Conservation (phyloP, 2,888 invertebrate genomes). For the Drosophila tanythrix region DNA sequence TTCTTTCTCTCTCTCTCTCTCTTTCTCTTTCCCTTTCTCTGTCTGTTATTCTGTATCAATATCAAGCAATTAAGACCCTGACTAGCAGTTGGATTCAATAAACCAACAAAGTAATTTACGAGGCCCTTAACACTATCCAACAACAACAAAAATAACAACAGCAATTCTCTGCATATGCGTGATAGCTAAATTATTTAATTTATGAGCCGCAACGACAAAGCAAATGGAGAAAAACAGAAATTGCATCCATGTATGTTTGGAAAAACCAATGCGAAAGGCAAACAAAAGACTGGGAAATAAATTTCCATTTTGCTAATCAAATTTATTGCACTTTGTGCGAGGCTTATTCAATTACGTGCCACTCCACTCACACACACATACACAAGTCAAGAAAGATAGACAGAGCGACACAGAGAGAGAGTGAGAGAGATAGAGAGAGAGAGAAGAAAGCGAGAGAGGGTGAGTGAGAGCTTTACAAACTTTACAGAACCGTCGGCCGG, state of each 20-base stretch:
- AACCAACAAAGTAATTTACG: slow-evolving; percentile 71
- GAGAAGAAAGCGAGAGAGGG: slow-evolving; percentile 6
- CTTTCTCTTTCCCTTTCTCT: neutral
- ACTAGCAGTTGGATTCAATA: slow-evolving; percentile 61
- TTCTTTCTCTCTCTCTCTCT: neutral
- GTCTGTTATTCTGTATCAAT: slow-evolving; percentile 2
- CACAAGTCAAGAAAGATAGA: slow-evolving; percentile 6
- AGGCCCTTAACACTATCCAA: slow-evolving; percentile 64
- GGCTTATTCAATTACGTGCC: slow-evolving; percentile 75
- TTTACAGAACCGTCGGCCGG: slow-evolving; percentile 39
- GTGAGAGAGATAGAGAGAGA: slow-evolving; percentile 8
- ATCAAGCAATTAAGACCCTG: slow-evolving; percentile 48
- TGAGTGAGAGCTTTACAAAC: slow-evolving; percentile 32
- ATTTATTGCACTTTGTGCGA: slow-evolving; percentile 79
- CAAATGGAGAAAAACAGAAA: slow-evolving; percentile 4
- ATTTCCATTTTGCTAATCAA: slow-evolving; percentile 82
- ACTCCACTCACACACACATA: slow-evolving; percentile 36
- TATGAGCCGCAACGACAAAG: slow-evolving; percentile 72
- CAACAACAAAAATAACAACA: slow-evolving; percentile 21
- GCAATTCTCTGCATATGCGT: slow-evolving; percentile 28
- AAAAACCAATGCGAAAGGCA: slow-evolving; percentile 54
- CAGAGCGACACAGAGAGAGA: slow-evolving; percentile 1
- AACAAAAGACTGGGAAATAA: slow-evolving; percentile 66
- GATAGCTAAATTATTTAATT: slow-evolving; percentile 76
- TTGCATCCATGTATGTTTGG: slow-evolving; percentile 49